phyloP scores from a whole-genome alignment of 2,888 invertebrate species.

The Campopleginae sp. region DNA sequence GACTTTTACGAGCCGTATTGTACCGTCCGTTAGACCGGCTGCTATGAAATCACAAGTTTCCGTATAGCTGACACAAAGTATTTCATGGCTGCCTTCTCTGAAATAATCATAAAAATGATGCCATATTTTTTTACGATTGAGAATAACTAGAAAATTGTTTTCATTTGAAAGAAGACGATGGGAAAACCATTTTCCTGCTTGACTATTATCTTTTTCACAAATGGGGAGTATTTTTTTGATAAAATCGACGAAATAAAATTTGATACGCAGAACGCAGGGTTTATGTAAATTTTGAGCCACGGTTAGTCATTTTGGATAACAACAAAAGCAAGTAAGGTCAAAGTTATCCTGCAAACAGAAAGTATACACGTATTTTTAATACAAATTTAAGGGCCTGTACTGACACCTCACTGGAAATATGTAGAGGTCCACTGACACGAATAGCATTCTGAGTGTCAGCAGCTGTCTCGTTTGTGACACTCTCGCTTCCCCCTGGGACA shows the following conservation, averaged over 20 bases:
- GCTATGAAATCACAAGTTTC: conserved; percentile 87
- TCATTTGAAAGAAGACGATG: not conserved
- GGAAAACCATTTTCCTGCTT: not conserved
- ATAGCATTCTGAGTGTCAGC: conserved; percentile 51
- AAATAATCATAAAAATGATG: conserved; percentile 25
- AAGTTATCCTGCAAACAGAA: not conserved
- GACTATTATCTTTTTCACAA: not conserved
- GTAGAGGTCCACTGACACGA: conserved; percentile 61
- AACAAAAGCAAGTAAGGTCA: not conserved
- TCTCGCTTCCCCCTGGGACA: conserved; percentile 49
- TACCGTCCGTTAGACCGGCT: conserved; percentile 87
- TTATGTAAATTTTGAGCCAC: not conserved
- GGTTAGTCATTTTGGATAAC: not conserved
- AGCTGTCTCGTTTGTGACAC: conserved; percentile 15
- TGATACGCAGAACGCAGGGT: not conserved
- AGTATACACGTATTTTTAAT: not conserved
- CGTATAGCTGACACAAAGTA: conserved; percentile 87
- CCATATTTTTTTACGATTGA: not conserved
- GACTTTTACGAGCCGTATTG: conserved; percentile 86
- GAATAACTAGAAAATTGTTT: not conserved
- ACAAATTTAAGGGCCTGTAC: conserved; percentile 18
- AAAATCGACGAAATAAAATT: not conserved
- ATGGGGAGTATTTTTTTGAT: not conserved
- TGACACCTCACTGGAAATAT: conserved; percentile 66
- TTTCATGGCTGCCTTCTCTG: conserved; percentile 86